Evolutionary conservation across 2,113 vertebrate genomes (phyloP), one percentile per base, ranked within the genome.

Genomic region (Triplophysa tibetana): DNA sequence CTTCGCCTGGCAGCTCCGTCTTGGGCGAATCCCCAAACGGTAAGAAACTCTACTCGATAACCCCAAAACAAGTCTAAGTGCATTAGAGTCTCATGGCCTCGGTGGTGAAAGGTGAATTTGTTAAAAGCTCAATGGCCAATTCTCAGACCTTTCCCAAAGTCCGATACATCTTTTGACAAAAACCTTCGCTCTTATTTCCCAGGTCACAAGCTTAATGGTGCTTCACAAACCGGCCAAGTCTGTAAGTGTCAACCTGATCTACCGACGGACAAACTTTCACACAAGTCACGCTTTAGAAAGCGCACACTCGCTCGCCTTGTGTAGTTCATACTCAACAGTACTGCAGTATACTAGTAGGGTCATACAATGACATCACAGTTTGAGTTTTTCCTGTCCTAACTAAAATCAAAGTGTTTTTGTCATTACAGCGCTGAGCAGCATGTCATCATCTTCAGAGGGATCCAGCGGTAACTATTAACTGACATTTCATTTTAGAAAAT

Each of bases 181-280:
- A 81, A 52, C 21, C 52, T 69, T 41, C 81, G 54, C 64, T 82
- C 58, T 73, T 70, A 19, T 82, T 61, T 65, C 33, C 52, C 75
- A 88, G 87, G 87, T 66, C 82, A 79, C 26, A 88, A 85, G 63
- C 70, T 84, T 33, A 88, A 84, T 77, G 87, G 78, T 50, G 70
- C 79, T 16, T 41, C 61, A 33, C 83, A 85, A 56, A 65, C 80
- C 29, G 74, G 78, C 67, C 58, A 65, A 77, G 78, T 65, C 43
- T 72, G 87, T 88, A 77, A 82, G 83, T 63, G 29, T 52, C 9
- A 67, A n/a, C 72, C 26, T 60, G 77, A 66, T 43, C 45, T 64
- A 68, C 70, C 75, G 63, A 48, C 70, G 61, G 54, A 48, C 54
- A 78, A 64, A 17, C 41, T 62, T 78, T 64, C 48, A 56, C 29